Base-by-base conservation (phyloP, 2,113 vertebrate species). In the Oxygymnocypris stewartii region DNA sequence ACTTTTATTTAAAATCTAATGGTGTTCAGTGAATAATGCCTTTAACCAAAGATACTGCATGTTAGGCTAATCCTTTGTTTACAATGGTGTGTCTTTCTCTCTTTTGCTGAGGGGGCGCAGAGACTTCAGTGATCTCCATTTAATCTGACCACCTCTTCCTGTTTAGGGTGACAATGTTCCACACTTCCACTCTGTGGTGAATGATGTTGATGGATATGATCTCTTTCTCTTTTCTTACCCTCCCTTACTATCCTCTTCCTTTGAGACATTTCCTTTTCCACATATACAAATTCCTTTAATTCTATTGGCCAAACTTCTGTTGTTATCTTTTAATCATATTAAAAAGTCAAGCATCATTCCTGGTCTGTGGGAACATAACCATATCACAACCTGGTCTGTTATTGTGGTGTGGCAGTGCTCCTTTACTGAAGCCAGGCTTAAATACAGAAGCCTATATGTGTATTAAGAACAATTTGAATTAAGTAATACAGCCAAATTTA, bases 71-170 rank as follows among this genome's bases (percentile, higher is more conserved):
- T 86, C 84, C 78, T 63, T 57, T 89, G 85, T 90, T 89, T 91
- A 79, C 78, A 59, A 75, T 57, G 14, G 35, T 57, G 23, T 51
- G 44, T 65, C n/a, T 49, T 10, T 65, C n/a, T 85, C 40, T 79
- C 81, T 74, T 76, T 79, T 80, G 28, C 16, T 76, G 35, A 42
- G 59, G 10, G 65, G 51, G 20, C 40, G 11, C 84, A 63, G 35
- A 83, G 67, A 49, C 75, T 83, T 63, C 47, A 49, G 16, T 88
- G 87, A 89, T 90, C 85, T 85, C 59, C 0, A 44, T 69, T 86
- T 87, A 89, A 88, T 88, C 90, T 61, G 57, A 44, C 81, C 54
- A 31, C 80, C 23, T 85, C 85, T 89, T 89, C 86, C 84, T 89
- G 86, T 79, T 86, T 85, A 59, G 86, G 20, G 54, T 40, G 23